Evolutionary conservation across 2,113 vertebrate species (phyloP), one percentile per base, ranked within the genome.

Genomic region (Gobiocypris rarus): DNA sequence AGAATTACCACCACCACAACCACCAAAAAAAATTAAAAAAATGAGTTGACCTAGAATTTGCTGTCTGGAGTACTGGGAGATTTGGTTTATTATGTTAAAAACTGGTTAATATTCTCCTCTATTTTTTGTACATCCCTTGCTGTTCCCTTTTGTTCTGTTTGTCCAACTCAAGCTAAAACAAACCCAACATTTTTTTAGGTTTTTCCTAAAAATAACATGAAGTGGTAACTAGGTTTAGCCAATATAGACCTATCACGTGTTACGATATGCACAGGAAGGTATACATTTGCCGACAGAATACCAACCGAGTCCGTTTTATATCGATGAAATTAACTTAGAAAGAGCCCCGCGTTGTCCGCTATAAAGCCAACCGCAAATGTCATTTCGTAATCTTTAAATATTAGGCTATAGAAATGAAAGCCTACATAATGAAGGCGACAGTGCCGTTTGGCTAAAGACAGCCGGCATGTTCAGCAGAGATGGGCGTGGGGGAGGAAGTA

Each of bases 401-500:
- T 31, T 52, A 54, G 17, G 52, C 7, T 54, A 52, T 19, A 28
- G 4, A 52, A 28, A 52, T 52, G 8, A 75, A 75, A 75, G 8
- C n/a, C 43, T 22, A 13, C 50, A 52, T 7, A 19, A 45, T 3
- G 19, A 77, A 56, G 31, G 11, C 78, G 58, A 48, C 76, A 48
- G 58, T 22, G 59, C 5, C n/a, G 54, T 31, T 26, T 17, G 24
- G 43, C 58, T 79, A 14, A 69, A 84, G 65, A 9, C 83, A 73
- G 26, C 26, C 45, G 28, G 56, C 43, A 26, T 65, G 61, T 26
- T 14, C 24, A 14, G 50, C 38, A 41, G 43, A 74, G 63, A 84
- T 82, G 79, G 86, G 86, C 83, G 86, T 83, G 79, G 79, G 67
- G 79, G 79, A 83, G 77, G 31, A 88, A 75, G 24, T 81, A 45